Conservation (phyloP, 1,140 invertebrate genomes). For the Arion vulgaris region DNA sequence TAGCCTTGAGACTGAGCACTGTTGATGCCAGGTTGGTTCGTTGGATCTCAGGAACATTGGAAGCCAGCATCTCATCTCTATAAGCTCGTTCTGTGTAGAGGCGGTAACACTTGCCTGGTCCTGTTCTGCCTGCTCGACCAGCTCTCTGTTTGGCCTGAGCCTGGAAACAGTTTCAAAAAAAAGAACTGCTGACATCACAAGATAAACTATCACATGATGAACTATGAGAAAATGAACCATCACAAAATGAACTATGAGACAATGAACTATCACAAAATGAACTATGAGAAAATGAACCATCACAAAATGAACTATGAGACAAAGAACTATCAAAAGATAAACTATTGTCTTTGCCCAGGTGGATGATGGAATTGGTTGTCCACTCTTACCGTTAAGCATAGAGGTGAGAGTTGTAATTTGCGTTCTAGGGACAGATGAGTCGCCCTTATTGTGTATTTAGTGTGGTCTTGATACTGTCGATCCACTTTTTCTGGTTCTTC, state of each 20-base stretch:
- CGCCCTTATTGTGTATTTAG: no score
- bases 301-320: no score
- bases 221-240: background rate
- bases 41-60: conserved; percentile 99
- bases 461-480: no score
- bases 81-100: conserved; percentile 98
- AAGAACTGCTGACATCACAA: no score
- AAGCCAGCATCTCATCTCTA: conserved; percentile 98
- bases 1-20: conserved; percentile 95
- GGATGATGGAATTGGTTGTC: no score
- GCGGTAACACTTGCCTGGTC: conserved; percentile 98
- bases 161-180: conserved; percentile 57
- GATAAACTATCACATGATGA: background rate
- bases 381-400: no score
- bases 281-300: background rate
- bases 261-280: background rate
- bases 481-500: no score
- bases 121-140: conserved; percentile 95
- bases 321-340: no score
- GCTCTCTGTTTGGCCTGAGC: conserved; percentile 98
- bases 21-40: conserved; percentile 97
- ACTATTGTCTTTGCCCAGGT: no score
- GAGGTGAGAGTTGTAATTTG: no score
- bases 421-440: no score
- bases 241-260: no score